Percentiles rank a stretch among this genome's conserved stretches.
Conservation (phyloP, 1,140 invertebrate species). For the Drosophila paulistorum region DNA sequence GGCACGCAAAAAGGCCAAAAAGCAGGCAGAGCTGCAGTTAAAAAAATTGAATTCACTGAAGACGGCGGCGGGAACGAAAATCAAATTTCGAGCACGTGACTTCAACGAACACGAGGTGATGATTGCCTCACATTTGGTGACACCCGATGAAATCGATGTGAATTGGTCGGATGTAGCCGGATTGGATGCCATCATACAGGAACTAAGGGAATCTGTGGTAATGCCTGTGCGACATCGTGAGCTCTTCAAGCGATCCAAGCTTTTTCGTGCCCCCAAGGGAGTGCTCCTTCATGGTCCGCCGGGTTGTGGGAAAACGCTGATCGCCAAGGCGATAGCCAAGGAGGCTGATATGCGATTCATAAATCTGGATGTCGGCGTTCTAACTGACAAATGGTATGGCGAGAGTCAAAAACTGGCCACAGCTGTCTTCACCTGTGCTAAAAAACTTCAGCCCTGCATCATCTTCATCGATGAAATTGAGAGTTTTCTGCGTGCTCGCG, state of each 20-base stretch:
- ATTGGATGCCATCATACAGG: constrained; percentile 92
- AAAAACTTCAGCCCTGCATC: constrained; percentile 96
- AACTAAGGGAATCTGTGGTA: constrained; percentile 96
- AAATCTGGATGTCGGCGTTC: constrained; percentile 94
- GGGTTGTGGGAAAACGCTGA: constrained; percentile 98
- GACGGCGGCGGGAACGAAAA: constrained; percentile 41
- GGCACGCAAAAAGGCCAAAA: constrained; percentile 89
- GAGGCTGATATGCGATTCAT: constrained; percentile 97
- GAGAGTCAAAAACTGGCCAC: constrained; percentile 98
- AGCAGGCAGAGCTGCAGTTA: constrained; percentile 86
- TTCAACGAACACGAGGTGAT: constrained; percentile 96
- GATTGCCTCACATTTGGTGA: constrained; percentile 96
- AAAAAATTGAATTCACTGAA: constrained; percentile 84
- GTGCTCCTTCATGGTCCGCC: constrained; percentile 94
- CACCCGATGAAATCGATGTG: constrained; percentile 92
- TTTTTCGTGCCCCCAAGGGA: constrained; percentile 96
- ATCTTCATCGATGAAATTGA: constrained; percentile 99
- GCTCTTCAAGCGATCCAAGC: constrained; percentile 91
- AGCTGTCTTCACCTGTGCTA: constrained; percentile 96
- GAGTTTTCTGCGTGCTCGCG: constrained; percentile 95
- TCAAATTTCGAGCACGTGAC: constrained; percentile 84
- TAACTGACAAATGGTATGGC: constrained; percentile 99
- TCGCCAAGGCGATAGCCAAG: constrained; percentile 96
- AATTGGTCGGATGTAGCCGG: constrained; percentile 97
- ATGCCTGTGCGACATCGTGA: constrained; percentile 93